Conservation (phyloP, 2,113 vertebrate genomes). For the Ptychochromis oligacanthus region DNA sequence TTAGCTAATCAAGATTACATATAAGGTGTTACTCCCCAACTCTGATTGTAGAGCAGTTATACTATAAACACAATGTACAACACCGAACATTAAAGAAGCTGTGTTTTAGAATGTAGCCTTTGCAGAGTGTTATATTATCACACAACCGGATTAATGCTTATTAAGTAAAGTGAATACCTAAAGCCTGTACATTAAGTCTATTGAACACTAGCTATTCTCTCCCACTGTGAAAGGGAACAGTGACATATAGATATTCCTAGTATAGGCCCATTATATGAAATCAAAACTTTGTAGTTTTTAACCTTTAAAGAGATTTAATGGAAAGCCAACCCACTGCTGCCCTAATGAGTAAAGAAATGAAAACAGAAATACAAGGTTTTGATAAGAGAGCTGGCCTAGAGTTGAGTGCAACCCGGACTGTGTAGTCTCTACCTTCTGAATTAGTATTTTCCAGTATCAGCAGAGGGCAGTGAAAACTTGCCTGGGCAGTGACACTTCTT, state of each 20-base stretch:
- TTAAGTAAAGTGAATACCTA: neutral
- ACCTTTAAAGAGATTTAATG: neutral
- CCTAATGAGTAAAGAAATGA: neutral
- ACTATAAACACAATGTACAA: no score
- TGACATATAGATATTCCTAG: neutral
- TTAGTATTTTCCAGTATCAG: neutral
- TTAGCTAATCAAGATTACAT: neutral
- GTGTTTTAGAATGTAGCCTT: neutral
- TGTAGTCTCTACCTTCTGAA: neutral
- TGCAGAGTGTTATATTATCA: neutral
- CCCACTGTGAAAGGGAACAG: neutral
- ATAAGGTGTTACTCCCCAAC: neutral
- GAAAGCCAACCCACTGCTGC: neutral
- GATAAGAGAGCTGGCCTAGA: neutral
- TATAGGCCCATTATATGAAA: neutral
- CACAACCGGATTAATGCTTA: neutral
- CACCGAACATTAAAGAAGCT: neutral
- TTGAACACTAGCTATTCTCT: neutral
- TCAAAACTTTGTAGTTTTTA: neutral
- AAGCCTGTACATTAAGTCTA: neutral
- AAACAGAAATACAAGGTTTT: neutral
- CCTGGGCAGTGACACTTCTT: neutral
- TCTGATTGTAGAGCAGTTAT: neutral
- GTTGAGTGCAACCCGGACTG: neutral
- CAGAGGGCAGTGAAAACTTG: constrained; percentile 18